Base-by-base conservation (phyloP, 2,797 vertebrate genomes). In the Lepus oiostolus region DNA sequence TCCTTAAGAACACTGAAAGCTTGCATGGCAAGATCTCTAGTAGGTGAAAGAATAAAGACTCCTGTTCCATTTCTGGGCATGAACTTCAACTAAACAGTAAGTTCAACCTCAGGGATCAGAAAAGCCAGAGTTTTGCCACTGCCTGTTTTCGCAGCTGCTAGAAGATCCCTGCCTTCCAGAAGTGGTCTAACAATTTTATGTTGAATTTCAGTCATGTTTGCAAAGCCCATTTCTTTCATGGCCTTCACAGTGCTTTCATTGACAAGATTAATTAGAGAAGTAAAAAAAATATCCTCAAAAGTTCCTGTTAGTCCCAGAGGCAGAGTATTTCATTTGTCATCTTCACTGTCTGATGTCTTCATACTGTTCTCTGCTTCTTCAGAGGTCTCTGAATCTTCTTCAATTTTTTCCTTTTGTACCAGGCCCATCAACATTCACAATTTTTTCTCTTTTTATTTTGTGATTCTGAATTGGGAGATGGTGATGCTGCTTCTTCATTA, bases 121-220 rank as follows among this genome's bases (percentile, higher is more conserved):
- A 99, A 99, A 0, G 99, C 99, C 94, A 99, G 96, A 0, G 99
- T 99, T 98, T 99, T 99, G 32, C 99, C 99, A 70, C 99, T 99
- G 75, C 17, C 99, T 0, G 99, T 99, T 98, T 99, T 99, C 17
- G 99, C 99, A 52, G 99, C 99, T 54, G 99, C 99, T 94, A 99
- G 98, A 84, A 99, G 98, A 92, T 99, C 99, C 97, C 99, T 99
- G 96, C 99, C 99, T 97, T 99, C 99, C 97, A 99, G 98, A 97
- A 99, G 98, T 0, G 99, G 99, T 13, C 99, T 98, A 91, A 99
- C 99, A 82, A 99, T 99, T 97, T 99, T 99, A 98, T 99, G 99
- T 62, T 99, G 99, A 96, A 99, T 99, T 98, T 99, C 99, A 0
- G 99, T 99, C 99, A 99, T 99, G 97, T 99, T 98, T 0, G 99